These are phyloP conservation scores for Columbina picui DNA, from an alignment of 2,113 vertebrate genomes.

Conservation along the genomic window DNA sequence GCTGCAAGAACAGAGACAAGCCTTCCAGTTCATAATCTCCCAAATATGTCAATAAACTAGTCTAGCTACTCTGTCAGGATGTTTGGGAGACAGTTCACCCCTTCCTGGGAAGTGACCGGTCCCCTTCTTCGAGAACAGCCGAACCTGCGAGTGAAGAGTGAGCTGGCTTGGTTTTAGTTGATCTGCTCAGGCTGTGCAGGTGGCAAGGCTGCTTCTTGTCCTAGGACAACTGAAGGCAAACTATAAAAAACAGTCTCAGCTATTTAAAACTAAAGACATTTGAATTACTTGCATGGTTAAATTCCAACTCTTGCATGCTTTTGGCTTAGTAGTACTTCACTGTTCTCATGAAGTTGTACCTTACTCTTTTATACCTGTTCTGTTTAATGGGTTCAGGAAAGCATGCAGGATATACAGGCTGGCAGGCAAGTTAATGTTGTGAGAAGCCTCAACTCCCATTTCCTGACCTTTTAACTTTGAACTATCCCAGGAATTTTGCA, in stretches of 20 bases:
- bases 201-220: background rate
- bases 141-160: background rate
- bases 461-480: conserved; percentile 60
- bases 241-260: background rate
- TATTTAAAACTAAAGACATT: background rate
- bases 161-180: background rate
- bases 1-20: background rate
- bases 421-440: conserved; percentile 63
- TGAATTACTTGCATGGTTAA: background rate
- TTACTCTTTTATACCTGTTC: conserved; percentile 16
- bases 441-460: conserved; percentile 47
- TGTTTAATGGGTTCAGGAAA: conserved; percentile 35
- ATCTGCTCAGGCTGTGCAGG: background rate
- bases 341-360: background rate
- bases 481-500: conserved; percentile 58
- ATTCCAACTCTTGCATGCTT: background rate
- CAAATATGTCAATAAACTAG: conserved; percentile 42
- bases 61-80: conserved; percentile 20
- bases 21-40: conserved; percentile 37
- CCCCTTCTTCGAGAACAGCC: background rate
- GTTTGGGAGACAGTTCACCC: background rate
- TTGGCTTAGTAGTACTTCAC: background rate
- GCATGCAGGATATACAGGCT: conserved; percentile 25
- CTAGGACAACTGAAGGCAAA: background rate
- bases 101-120: background rate